These are phyloP conservation scores for Colius striatus DNA, from an alignment of 2,113 vertebrate genomes.

Conservation along the genomic window DNA sequence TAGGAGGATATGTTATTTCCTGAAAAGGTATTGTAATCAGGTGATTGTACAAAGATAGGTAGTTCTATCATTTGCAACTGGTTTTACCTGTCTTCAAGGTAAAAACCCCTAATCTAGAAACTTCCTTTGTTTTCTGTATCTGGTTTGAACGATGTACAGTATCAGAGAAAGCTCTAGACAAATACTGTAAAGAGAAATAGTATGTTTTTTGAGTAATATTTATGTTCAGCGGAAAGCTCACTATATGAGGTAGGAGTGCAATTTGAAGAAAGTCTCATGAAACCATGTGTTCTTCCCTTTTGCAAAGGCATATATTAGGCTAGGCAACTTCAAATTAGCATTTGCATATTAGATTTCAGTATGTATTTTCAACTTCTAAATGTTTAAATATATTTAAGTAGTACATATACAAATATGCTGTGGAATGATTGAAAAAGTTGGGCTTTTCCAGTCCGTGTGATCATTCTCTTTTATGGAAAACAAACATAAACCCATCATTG, in stretches of 20 bases:
- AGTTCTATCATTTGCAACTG: not conserved
- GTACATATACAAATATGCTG: rapidly evolving
- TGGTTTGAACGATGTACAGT: not conserved
- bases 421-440: not conserved
- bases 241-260: not conserved
- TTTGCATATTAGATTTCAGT: not conserved
- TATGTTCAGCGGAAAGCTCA: not conserved
- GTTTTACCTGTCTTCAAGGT: not conserved
- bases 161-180: not conserved
- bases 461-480: not conserved
- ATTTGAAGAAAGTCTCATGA: not conserved
- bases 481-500: rapidly evolving
- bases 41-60: not conserved
- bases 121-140: not conserved
- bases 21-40: not conserved
- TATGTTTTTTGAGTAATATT: not conserved
- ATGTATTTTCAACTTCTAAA: not conserved
- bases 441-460: not conserved
- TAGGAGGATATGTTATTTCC: not conserved
- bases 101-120: not conserved
- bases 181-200: not conserved
- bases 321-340: not conserved
- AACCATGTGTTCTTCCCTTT: not conserved
- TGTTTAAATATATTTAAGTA: not conserved
- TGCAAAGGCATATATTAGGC: not conserved